Conservation (phyloP, 1,140 invertebrate genomes). For the Hestina assimilis region DNA sequence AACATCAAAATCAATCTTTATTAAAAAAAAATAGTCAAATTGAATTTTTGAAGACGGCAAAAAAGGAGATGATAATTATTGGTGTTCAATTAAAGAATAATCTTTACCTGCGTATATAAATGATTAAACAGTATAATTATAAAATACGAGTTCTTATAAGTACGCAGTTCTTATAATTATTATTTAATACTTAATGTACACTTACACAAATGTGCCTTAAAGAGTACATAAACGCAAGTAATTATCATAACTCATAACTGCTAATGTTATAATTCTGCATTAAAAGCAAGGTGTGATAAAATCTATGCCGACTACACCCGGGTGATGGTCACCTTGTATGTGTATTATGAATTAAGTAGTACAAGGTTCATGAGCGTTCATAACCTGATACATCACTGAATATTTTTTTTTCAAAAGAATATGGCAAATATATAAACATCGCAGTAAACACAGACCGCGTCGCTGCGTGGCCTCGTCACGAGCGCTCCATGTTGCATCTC, state of each 20-base stretch:
- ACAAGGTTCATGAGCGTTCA: slow-evolving; percentile 69
- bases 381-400: slow-evolving; percentile 27
- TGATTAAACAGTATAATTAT: too few relatives aligned
- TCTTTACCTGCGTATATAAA: too few relatives aligned
- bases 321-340: slow-evolving; percentile 57
- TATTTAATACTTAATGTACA: slow-evolving; percentile 3
- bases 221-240: slow-evolving; percentile 9
- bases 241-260: slow-evolving; percentile 26
- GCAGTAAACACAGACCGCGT: slow-evolving; percentile 12
- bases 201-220: background rate
- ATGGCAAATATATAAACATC: background rate
- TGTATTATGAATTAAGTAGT: slow-evolving; percentile 59
- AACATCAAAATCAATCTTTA: too few relatives aligned
- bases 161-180: background rate
- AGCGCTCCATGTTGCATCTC: slow-evolving; percentile 28
- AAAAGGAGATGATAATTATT: too few relatives aligned
- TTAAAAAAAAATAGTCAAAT: too few relatives aligned
- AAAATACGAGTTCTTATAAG: too few relatives aligned
- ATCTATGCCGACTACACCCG: slow-evolving; percentile 40
- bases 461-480: slow-evolving; percentile 26
- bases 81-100: too few relatives aligned
- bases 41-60: too few relatives aligned
- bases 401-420: slow-evolving; percentile 2
- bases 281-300: slow-evolving; percentile 46
- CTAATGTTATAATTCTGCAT: slow-evolving; percentile 27